Base-by-base conservation (phyloP, 2,888 invertebrate species). In the Folsomia candida region DNA sequence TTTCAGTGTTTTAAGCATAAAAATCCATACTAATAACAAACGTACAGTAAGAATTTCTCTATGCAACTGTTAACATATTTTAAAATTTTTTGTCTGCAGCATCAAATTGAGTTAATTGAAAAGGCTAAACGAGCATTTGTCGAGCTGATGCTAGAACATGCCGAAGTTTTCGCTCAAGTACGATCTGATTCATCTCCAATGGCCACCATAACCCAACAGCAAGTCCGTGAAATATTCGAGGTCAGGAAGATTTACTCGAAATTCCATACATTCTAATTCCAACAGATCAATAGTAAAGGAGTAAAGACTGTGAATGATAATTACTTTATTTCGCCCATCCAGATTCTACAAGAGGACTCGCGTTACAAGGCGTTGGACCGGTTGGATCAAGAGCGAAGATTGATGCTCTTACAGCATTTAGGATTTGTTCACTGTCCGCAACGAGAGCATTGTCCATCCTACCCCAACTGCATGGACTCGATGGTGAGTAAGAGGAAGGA, bases 371-470 rank as follows among this genome's bases (percentile, higher is more conserved):
- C 94, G 83, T 86, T 98, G 82, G 94, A 95, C 84, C 89, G 94
- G 69, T 87, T 97, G 83, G 95, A 96, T 85, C 95, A 96, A 84
- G 96, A 97, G 82, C 86, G 98, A 75, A 94, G 95, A 83, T 86
- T 96, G 79, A 93, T 97, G 89, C 86, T 98, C 73, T 92, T 96
- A 81, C 95, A 96, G 83, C 97, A 97, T 84, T 86, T 97, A 58
- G 95, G 96, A 71, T 97, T 97, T 84, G 92, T 97, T 69, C 95
- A 97, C 85, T 94, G 93, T 83, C 96, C 97, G 18, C 93, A 94
- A 83, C 86, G 92, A 68, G 96, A 96, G 83, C 94, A 96, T 83
- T 97, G 97, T 82, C 95, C 95, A 18, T 93, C 94, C 60, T 92
- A 89, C 81, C 89, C 91, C 63, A 91, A 90, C 82, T 92, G 92